Evolutionary conservation across 2,113 vertebrate species (phyloP), one percentile per base, ranked within the genome.

Genomic region (Capreolus pygargus): DNA sequence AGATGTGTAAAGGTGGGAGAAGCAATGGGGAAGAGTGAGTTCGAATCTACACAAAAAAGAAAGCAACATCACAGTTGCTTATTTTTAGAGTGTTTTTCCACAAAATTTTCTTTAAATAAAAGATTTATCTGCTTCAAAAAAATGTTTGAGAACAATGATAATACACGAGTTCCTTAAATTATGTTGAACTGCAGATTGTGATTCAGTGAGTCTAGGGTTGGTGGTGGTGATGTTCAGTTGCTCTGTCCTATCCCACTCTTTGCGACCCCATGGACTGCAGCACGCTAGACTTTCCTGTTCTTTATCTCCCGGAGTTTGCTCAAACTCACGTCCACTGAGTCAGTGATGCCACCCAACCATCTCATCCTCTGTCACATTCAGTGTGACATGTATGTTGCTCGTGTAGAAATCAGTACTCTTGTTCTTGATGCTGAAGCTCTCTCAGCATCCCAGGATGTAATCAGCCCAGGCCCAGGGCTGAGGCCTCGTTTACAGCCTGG

Each of bases 1-100:
- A 60, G 28, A 5, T 13, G 43, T 27, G 27, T 4, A 7, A 52
- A 50, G 8, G 23, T 19, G 33, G 19, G 11, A 17, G 27, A 45
- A 17, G 3, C 9, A 5, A 8, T 6, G 2, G 7, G 7, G 27
- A 50, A 27, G 19, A 15, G 28, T 8, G 33, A 14, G 33, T 3
- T 33, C 67, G 6, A 36, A 36, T 47, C 5, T 50, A 54, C 6
- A 13, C 5, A 15, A 12, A 23, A 23, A 25, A 43, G 1, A 39
- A 2, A 15, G 1, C 3, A 30, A 19, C 0, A 1, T 7, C 9
- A 11, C 12, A 4, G 12, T 13, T 0, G 14, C 3, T 50, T 33
- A 61, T 16, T 64, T 43, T 50, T 50, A 10, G 64, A 57, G 33
- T 23, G 23, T 13, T 13, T 3, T 1, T 36, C 50, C 16, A 47